Evolutionary conservation across 2,797 vertebrate genomes (phyloP), one percentile per base, ranked within the genome.

Genomic region (Cyclopterus lumpus): DNA sequence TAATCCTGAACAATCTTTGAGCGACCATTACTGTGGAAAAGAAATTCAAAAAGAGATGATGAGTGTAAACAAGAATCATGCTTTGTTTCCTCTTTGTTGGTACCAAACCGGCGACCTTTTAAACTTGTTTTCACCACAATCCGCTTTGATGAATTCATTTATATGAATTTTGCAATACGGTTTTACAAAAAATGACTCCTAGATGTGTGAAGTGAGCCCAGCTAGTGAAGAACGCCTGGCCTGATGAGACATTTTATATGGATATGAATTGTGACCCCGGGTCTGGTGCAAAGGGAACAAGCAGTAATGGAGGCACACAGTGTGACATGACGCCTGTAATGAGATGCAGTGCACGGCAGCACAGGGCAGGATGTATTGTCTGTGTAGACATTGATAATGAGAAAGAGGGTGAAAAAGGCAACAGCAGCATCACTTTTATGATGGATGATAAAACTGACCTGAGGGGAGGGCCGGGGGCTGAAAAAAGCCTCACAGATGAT

Each of bases 311-410:
- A 62, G 77, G 72, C 77, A 73, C 26, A 18, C 53, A 22, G 71
- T 71, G 88, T 85, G 90, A 88, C 80, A 75, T 12, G 46, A 51
- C 48, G 54, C 44, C 80, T 76, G 69, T 85, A 88, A 92, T 91
- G 88, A 91, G 87, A 90, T 85, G 77, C 79, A 57, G 79, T 8
- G 28, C 63, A 62, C 60, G 63, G 82, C 69, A 7, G 55, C 3
- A 36, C 67, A 38, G 73, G 57, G 69, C 58, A 54, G 63, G 73
- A 91, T 88, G 88, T 89, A 88, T 67, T 66, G 81, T 83, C 81
- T 86, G 79, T 86, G 79, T 78, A 73, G 81, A 85, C 82, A 77
- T 63, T 78, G 83, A 89, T 87, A 88, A 86, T 87, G 69, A 77
- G 73, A 72, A 71, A 59, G 79, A 80, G 81, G 75, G 68, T 71